phyloP scores from a whole-genome alignment of 37 sponge, comb jelly and placozoan genomes.

The Eunapius fragilis region DNA sequence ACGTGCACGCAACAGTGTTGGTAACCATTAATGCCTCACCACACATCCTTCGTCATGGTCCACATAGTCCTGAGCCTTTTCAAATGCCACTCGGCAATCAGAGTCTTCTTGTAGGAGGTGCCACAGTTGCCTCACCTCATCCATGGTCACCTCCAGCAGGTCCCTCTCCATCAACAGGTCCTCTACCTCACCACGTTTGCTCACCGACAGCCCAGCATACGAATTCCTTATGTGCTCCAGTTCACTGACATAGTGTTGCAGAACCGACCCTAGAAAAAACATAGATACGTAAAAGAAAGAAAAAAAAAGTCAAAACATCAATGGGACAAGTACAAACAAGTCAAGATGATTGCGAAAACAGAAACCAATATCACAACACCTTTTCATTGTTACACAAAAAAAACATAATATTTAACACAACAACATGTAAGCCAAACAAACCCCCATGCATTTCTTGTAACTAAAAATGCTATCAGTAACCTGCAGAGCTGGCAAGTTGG shows the following conservation, averaged over 20 bases:
- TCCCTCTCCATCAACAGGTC: constrained; percentile 78
- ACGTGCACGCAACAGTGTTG: neutral
- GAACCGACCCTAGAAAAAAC: constrained; percentile 50
- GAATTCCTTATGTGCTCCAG: constrained; percentile 23
- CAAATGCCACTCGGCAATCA: constrained; percentile 12
- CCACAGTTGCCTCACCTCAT: constrained; percentile 84
- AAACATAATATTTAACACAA: too few relatives aligned
- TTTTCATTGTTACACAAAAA: too few relatives aligned
- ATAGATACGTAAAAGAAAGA: too few relatives aligned
- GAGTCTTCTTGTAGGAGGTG: constrained; percentile 65
- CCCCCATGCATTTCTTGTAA: neutral
- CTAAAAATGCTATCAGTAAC: neutral
- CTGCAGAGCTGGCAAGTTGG: constrained; percentile 64
- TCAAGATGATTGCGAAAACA: too few relatives aligned
- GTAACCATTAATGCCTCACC: neutral
- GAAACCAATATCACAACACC: too few relatives aligned
- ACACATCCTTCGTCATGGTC: neutral
- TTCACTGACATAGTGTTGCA: constrained; percentile 54
- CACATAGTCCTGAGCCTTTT: neutral
- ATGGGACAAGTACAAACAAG: too few relatives aligned
- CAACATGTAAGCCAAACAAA: too few relatives aligned
- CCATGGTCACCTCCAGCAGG: constrained; percentile 79
- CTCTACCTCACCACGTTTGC: constrained; percentile 56
- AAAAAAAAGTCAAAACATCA: too few relatives aligned
- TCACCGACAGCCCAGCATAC: constrained; percentile 44